phyloP scores from a whole-genome alignment of 2,888 invertebrate genomes.

The Zygogramma bicolorata region DNA sequence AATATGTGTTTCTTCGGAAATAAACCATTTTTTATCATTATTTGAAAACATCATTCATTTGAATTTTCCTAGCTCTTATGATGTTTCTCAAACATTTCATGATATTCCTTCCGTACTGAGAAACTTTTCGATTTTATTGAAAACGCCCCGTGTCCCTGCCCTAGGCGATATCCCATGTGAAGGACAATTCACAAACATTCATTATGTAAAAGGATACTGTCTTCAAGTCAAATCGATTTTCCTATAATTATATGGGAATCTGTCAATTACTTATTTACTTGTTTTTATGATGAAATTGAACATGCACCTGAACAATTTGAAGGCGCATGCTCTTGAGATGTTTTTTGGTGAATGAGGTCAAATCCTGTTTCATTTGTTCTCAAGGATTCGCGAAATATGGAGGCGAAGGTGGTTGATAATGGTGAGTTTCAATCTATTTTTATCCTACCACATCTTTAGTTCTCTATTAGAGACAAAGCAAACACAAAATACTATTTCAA shows the following conservation, averaged over 20 bases:
- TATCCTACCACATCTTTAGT: not conserved
- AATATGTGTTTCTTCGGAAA: no score
- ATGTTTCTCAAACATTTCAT: no score
- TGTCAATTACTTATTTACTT: not conserved
- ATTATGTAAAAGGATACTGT: not conserved
- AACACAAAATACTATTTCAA: not conserved
- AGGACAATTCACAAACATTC: not conserved
- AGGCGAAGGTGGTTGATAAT: not conserved
- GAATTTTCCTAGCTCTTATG: no score
- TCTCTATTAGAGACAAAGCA: not conserved
- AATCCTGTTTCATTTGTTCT: not conserved
- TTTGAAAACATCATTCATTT: no score
- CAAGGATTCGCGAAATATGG: not conserved
- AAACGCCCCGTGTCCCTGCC: not conserved
- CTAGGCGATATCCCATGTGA: not conserved
- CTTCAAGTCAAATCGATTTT: not conserved
- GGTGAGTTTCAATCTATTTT: not conserved
- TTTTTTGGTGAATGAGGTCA: not conserved
- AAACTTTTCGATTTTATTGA: not conserved
- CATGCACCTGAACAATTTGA: not conserved
- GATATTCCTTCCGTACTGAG: not conserved
- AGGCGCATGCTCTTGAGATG: constrained; percentile 2
- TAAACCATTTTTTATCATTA: no score
- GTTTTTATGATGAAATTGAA: not conserved
- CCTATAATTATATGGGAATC: not conserved